These are phyloP conservation scores for Brachypodius melanocephalos DNA, from an alignment of 2,113 vertebrate genomes.

Conservation along the genomic window DNA sequence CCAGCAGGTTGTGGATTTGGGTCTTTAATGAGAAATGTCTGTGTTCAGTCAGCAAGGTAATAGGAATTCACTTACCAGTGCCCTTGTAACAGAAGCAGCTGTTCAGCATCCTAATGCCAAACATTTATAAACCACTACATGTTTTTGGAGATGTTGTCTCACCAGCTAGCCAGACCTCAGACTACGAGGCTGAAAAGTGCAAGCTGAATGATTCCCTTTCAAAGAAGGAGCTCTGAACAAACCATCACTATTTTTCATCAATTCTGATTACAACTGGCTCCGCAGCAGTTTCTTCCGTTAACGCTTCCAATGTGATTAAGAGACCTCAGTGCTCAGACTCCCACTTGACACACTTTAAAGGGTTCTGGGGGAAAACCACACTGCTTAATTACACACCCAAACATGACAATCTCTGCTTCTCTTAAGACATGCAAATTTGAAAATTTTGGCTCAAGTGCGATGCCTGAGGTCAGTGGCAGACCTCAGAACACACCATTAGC, in stretches of 20 bases:
- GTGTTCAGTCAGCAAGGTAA: neutral
- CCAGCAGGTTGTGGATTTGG: neutral
- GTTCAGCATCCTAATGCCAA: neutral
- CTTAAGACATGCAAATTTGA: neutral
- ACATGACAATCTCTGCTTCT: neutral
- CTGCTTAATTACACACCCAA: neutral
- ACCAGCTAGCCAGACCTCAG: neutral
- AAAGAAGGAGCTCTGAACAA: neutral
- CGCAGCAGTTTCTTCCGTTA: neutral
- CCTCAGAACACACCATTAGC: neutral
- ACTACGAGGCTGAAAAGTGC: neutral
- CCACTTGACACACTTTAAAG: neutral
- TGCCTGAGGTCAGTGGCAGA: neutral
- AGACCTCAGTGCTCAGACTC: neutral
- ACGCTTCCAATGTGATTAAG: neutral
- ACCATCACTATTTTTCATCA: neutral
- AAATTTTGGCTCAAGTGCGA: neutral
- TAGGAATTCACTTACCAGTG: slow-evolving; percentile 14
- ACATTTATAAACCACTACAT: neutral
- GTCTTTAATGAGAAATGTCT: neutral
- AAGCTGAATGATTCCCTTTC: neutral
- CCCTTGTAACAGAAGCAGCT: neutral
- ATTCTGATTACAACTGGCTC: neutral
- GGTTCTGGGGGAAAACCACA: neutral
- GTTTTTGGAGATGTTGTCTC: neutral